Conservation (phyloP, 2,797 vertebrate species). For the Rhabdophis nuchalis region DNA sequence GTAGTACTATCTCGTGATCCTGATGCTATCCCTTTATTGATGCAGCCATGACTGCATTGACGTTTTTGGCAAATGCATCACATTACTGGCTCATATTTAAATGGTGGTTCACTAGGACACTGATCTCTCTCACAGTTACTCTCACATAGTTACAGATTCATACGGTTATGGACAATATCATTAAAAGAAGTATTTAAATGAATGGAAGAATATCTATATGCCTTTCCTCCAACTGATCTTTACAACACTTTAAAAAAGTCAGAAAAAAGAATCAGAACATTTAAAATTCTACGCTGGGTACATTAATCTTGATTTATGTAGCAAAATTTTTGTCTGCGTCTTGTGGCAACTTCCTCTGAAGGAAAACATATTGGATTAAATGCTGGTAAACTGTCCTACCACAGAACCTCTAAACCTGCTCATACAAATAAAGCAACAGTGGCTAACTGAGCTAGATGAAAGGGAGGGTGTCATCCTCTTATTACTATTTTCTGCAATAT, state of each 20-base stretch:
- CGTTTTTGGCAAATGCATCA: too few relatives aligned
- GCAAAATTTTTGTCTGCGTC: not conserved
- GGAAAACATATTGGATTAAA: not conserved
- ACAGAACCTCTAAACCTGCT: not conserved
- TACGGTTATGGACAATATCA: too few relatives aligned
- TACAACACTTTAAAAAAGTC: not conserved
- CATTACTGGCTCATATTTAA: too few relatives aligned
- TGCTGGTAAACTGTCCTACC: not conserved
- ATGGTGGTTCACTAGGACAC: too few relatives aligned
- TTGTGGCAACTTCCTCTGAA: not conserved
- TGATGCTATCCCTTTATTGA: too few relatives aligned
- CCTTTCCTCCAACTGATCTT: too few relatives aligned
- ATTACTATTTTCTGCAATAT: not conserved
- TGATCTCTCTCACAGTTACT: too few relatives aligned
- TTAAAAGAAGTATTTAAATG: too few relatives aligned
- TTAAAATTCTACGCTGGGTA: not conserved
- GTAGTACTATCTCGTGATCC: too few relatives aligned
- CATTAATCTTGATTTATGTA: not conserved
- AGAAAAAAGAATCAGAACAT: not conserved
- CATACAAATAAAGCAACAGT: not conserved
- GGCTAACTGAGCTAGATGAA: not conserved
- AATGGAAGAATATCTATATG: not conserved
- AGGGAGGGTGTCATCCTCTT: not conserved
- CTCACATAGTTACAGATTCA: too few relatives aligned
- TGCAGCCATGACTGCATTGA: too few relatives aligned